Base-by-base conservation (phyloP, 2,888 invertebrate species). In the Lithosia quadra region DNA sequence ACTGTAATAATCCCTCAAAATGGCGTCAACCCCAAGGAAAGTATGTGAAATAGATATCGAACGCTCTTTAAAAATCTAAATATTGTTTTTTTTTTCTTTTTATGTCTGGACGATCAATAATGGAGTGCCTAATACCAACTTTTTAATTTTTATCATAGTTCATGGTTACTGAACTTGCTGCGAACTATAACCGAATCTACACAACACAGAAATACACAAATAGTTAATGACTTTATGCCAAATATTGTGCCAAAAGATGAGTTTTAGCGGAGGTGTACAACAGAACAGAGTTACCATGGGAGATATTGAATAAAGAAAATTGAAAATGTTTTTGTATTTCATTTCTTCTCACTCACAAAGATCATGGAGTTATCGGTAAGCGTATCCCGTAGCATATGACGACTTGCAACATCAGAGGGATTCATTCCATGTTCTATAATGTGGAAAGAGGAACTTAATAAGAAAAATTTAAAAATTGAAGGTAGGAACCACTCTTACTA, bases 221-320 rank as follows among this genome's bases (percentile, higher is more conserved):
- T 49, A 49, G 49, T 49, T 49, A 49, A 76, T 81, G 64, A 82
- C 76, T 67, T 74, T 81, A 88, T 84, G 92, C 92, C 92, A 92
- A 93, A 91, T 89, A 87, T 84, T 86, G 93, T 93, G 93, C 93
- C 93, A 93, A 92, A 90, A 69, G 81, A 82, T 84, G 80, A 79
- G 81, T 81, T 86, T 81, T 83, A 79, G 77, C 71, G 66, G 78
- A 77, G 77, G 74, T 78, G 78, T 83, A 79, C 76, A 75, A 75
- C 77, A 80, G 74, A 81, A 78, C 84, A 84, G 69, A 85, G 89
- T 88, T 88, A 90, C 88, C 88, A 86, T 80, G 86, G 84, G 82
- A 84, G 86, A 90, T 90, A 91, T 89, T 87, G 86, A 93, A 92
- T 92, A 92, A 92, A 92, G 86, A 81, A 88, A 84, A 82, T 87